Percentiles rank a stretch among this genome's conserved stretches.
Conservation (phyloP, 2,888 invertebrate species). For the Entomobrya proxima region DNA sequence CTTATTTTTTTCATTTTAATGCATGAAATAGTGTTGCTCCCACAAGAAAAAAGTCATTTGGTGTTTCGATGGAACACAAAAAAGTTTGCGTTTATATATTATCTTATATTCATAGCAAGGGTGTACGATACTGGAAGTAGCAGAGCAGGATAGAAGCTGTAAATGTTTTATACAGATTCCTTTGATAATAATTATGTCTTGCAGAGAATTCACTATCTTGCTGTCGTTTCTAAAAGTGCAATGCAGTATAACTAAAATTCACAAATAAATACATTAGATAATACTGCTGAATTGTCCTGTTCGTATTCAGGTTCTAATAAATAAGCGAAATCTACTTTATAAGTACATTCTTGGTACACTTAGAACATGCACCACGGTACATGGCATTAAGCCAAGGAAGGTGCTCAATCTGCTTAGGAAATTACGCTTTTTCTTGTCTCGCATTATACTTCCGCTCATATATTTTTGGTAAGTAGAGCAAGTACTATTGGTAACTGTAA, state of each 20-base stretch:
- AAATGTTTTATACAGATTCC: conserved; percentile 31
- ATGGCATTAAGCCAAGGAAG: conserved; percentile 61
- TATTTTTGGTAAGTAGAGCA: conserved; percentile 2
- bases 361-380: background rate
- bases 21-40: background rate
- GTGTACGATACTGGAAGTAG: background rate
- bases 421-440: conserved; percentile 61
- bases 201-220: no score
- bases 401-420: conserved; percentile 60
- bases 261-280: no score
- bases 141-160: background rate
- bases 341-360: conserved; percentile 12
- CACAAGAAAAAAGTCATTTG: conserved; percentile 3
- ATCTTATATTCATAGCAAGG: background rate
- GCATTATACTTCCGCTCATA: conserved; percentile 57
- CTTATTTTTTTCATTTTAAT: background rate
- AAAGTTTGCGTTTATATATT: conserved; percentile 35
- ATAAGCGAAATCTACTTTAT: background rate
- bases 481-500: no score
- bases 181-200: conserved; percentile 19
- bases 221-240: no score
- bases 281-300: no score
- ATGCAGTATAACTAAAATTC: no score
- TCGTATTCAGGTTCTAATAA: no score
- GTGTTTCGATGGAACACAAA: background rate